These are phyloP conservation scores for Atrina japonica DNA, from an alignment of 2,888 invertebrate species.

Conservation along the genomic window DNA sequence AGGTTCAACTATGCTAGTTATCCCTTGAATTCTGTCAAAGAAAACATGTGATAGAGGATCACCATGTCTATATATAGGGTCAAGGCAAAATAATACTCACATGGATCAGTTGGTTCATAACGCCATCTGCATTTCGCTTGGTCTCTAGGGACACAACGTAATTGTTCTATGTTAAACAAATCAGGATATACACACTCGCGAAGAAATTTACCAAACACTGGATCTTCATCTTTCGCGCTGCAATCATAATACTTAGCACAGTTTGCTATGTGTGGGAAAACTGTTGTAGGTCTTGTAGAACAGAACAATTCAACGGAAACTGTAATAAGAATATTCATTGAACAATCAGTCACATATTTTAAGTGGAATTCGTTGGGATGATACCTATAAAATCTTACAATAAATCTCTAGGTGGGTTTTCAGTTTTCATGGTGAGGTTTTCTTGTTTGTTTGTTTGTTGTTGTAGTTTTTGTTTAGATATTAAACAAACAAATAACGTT, in stretches of 20 bases:
- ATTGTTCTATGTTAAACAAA: conserved; percentile 58
- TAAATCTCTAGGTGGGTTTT: too few species aligned
- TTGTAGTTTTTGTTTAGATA: too few species aligned
- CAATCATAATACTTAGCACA: conserved; percentile 71
- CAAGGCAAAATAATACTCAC: conserved; percentile 52
- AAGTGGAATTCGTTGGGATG: too few species aligned
- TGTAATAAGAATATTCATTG: conserved; percentile 30
- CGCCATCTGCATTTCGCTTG: conserved; percentile 62
- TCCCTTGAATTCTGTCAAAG: too few species aligned
- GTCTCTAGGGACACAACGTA: conserved; percentile 57
- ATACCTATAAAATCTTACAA: too few species aligned
- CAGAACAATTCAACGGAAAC: conserved; percentile 63
- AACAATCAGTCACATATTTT: too few species aligned
- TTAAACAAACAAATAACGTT: too few species aligned
- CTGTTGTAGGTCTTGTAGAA: conserved; percentile 48
- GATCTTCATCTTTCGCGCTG: conserved; percentile 43
- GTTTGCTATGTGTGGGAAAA: conserved; percentile 66
- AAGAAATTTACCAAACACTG: conserved; percentile 54
- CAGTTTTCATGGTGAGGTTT: too few species aligned
- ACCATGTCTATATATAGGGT: too few species aligned
- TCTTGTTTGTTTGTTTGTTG: too few species aligned
- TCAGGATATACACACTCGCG: conserved; percentile 64
- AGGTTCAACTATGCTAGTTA: too few species aligned
- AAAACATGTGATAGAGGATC: too few species aligned
- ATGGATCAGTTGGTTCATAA: conserved; percentile 65